phyloP scores from a whole-genome alignment of 2,113 vertebrate species.

The Phylloscopus whistleri region DNA sequence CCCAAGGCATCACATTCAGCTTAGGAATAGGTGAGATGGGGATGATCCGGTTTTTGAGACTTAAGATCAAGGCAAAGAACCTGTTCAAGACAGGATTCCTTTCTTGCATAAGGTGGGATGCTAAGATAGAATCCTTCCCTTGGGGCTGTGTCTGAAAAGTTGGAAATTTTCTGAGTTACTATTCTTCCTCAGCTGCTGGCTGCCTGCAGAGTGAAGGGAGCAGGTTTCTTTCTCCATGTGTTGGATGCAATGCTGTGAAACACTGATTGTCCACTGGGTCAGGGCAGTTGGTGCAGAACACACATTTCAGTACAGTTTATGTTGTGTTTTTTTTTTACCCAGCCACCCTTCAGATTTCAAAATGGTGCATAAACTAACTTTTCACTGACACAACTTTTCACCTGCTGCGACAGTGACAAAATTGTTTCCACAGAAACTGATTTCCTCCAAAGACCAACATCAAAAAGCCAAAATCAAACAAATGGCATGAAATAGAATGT shows the following conservation, averaged over 20 bases:
- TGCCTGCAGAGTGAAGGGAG: neutral
- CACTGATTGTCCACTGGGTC: neutral
- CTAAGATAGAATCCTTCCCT: neutral
- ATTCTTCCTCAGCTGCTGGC: neutral
- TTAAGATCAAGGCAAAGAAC: neutral
- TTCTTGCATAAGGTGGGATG: neutral
- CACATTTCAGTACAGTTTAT: neutral
- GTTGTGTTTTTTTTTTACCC: neutral
- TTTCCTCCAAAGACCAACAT: neutral
- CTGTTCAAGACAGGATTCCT: neutral
- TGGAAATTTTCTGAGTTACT: neutral
- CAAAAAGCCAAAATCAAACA: neutral
- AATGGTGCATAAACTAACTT: neutral
- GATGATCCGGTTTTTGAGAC: neutral
- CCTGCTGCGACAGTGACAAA: neutral
- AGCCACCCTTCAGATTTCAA: neutral
- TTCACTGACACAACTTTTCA: neutral
- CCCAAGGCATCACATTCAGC: neutral
- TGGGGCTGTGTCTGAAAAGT: neutral
- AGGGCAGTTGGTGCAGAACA: neutral
- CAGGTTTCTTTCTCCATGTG: neutral
- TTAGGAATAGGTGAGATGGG: neutral
- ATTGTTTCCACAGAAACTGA: conserved; percentile 4
- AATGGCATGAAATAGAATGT: neutral
- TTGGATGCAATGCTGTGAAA: neutral